Percentiles rank a stretch among this genome's conserved stretches.
Evolutionary conservation across 2,888 invertebrate genomes (phyloP).

Genomic region (Sinopyrophorus schimmeli): DNA sequence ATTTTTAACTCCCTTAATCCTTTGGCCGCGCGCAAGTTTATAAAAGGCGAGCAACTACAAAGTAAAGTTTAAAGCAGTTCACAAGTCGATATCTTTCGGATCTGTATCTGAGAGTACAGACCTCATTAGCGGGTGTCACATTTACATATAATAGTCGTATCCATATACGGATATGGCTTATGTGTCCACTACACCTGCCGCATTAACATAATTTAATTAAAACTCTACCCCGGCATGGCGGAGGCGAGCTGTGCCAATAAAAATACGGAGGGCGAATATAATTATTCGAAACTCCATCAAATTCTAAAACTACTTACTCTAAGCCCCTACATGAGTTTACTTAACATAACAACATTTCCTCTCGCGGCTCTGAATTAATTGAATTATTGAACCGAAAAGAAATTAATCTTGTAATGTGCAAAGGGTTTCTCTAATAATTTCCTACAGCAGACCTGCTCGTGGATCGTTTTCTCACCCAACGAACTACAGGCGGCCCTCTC

Average conservation of each 20-base stretch:
- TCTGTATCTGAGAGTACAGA: conserved; percentile 40
- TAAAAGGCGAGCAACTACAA: conserved; percentile 16
- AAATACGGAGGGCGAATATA: neutral
- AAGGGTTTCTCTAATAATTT: conserved; percentile 49
- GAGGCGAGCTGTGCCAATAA: too few species aligned
- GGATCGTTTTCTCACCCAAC: too few species aligned
- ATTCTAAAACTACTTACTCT: conserved; percentile 52
- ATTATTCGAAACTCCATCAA: conserved; percentile 29
- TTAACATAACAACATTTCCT: conserved; percentile 55
- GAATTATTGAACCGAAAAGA: conserved; percentile 59
- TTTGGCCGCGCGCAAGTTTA: too few species aligned
- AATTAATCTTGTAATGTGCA: conserved; percentile 57
- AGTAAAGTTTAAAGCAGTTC: conserved; percentile 36
- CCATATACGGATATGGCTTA: conserved; percentile 35
- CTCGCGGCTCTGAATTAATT: conserved; percentile 55
- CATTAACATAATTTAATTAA: conserved; percentile 44
- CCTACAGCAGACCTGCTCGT: conserved; percentile 40
- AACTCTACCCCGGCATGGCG: conserved; percentile 15
- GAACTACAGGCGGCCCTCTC: too few species aligned
- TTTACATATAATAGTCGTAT: conserved; percentile 45
- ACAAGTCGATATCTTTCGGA: conserved; percentile 35
- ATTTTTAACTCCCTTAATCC: conserved; percentile 22
- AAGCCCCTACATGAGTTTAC: conserved; percentile 51
- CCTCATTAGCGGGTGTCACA: conserved; percentile 48
- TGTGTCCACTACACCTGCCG: conserved; percentile 34